phyloP scores from a whole-genome alignment of 2,113 vertebrate species.

The Excalfactoria chinensis region DNA sequence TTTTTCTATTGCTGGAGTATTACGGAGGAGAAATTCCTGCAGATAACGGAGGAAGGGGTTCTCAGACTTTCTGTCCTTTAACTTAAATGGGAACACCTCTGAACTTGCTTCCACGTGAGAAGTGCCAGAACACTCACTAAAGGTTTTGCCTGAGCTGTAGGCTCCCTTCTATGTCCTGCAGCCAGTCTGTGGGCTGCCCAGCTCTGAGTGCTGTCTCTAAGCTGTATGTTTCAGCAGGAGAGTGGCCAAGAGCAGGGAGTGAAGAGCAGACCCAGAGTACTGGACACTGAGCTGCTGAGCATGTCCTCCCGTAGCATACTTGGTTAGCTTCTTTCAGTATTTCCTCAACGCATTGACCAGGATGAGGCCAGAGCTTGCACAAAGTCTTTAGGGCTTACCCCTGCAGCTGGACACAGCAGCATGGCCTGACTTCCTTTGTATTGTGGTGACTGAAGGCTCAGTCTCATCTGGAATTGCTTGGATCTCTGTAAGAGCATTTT shows the following conservation, averaged over 20 bases:
- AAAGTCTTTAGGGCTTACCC: not conserved
- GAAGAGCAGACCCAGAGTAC: not conserved
- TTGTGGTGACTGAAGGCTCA: not conserved
- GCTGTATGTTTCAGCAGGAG: not conserved
- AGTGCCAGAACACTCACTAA: not conserved
- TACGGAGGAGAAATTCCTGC: not conserved
- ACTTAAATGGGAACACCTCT: not conserved
- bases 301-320: not conserved
- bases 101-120: not conserved
- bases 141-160: too few species aligned
- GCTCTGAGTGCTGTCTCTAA: not conserved
- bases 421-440: not conserved
- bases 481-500: not conserved
- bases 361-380: not conserved
- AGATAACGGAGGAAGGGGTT: not conserved
- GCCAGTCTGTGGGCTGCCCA: not conserved
- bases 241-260: not conserved
- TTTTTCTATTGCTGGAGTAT: not conserved
- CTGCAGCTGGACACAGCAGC: rapidly evolving
- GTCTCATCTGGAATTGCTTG: not conserved
- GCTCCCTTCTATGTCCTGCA: not conserved
- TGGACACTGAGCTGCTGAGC: not conserved
- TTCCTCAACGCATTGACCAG: not conserved
- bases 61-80: not conserved
- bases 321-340: not conserved